Evolutionary conservation across 2,888 invertebrate species (phyloP).

Genomic region (Orthonychiurus folsomi): DNA sequence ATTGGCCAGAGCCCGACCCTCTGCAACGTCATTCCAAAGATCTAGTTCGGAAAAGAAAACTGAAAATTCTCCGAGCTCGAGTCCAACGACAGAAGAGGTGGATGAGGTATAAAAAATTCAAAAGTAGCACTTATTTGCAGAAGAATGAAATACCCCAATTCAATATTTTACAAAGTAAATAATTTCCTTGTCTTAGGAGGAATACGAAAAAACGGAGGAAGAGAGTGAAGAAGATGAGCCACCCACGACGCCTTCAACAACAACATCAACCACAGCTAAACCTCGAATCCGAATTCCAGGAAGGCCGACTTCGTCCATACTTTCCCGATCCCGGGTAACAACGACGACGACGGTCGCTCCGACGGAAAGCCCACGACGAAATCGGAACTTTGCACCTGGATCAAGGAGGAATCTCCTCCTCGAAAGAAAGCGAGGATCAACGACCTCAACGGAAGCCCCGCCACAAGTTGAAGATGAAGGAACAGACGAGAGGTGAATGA

Average conservation of each 20-base stretch:
- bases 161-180: no score
- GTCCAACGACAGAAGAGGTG: conserved; percentile 18
- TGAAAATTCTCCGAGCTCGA: conserved; percentile 6
- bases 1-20: conserved; percentile 12
- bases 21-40: neutral
- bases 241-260: conserved; percentile 19
- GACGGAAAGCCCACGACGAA: neutral
- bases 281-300: conserved; percentile 13
- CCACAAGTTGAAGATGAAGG: neutral
- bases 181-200: conserved; percentile 15
- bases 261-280: conserved; percentile 22
- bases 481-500: neutral
- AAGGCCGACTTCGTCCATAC: neutral
- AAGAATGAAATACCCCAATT: no score
- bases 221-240: conserved; percentile 29
- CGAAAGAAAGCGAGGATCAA: neutral
- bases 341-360: conserved; percentile 10
- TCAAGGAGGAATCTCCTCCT: neutral
- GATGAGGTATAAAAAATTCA: conserved; percentile 20
- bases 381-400: conserved; percentile 1
- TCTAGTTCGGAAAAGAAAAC: conserved; percentile 5
- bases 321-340: neutral
- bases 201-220: conserved; percentile 26
- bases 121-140: no score
- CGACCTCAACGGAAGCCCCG: neutral